Evolutionary conservation across 2,113 vertebrate genomes (phyloP).

Genomic region (Crocuta crocuta): DNA sequence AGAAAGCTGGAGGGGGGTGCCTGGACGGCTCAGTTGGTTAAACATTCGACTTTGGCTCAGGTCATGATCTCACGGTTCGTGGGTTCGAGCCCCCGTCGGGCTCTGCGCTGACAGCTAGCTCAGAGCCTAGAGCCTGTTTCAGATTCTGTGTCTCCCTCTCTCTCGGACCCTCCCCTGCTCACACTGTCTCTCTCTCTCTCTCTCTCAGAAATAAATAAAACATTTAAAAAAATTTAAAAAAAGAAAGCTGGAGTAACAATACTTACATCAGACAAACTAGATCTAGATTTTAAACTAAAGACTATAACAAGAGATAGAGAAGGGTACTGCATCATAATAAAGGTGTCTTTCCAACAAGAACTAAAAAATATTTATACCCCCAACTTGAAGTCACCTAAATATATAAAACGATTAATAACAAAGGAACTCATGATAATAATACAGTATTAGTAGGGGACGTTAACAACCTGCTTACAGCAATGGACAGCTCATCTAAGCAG

Average conservation of each 20-base stretch:
- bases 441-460: neutral
- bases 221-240: too few relatives aligned
- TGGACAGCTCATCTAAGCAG: neutral
- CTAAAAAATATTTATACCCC: neutral
- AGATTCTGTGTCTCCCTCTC: too few relatives aligned
- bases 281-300: neutral
- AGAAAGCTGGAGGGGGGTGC: neutral
- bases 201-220: too few relatives aligned
- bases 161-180: too few relatives aligned
- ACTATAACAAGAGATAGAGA: neutral
- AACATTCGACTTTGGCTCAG: too few relatives aligned
- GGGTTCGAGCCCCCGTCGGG: too few relatives aligned
- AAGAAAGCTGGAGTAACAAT: neutral
- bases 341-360: neutral
- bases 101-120: too few relatives aligned
- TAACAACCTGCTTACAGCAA: neutral
- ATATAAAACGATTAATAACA: neutral
- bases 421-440: neutral
- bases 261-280: neutral
- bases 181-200: too few relatives aligned
- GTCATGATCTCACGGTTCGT: too few relatives aligned
- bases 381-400: neutral
- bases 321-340: neutral
- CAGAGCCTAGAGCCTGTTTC: too few relatives aligned
- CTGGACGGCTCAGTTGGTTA: too few relatives aligned